phyloP scores from a whole-genome alignment of 37 sponge, comb jelly and placozoan species.

The Beroe forskalii region DNA sequence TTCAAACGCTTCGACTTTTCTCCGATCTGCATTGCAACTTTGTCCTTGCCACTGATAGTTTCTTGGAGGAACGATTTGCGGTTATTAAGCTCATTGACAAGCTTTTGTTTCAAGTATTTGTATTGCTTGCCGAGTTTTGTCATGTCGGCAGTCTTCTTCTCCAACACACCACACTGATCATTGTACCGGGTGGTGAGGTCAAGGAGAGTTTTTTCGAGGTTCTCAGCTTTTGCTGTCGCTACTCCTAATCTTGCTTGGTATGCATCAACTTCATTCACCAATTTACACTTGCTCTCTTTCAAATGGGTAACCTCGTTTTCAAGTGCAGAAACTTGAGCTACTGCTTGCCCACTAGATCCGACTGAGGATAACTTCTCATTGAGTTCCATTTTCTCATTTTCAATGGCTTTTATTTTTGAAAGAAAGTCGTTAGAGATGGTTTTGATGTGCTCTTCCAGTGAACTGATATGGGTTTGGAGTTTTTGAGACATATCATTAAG shows the following conservation, averaged over 20 bases:
- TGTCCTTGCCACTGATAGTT: conserved; percentile 21
- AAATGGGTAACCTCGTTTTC: neutral
- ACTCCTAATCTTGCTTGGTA: conserved; percentile 7
- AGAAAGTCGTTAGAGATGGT: neutral
- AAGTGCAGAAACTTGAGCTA: conserved; percentile 10
- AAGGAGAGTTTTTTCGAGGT: conserved; percentile 8
- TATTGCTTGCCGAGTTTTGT: conserved; percentile 10
- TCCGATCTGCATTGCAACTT: conserved; percentile 14
- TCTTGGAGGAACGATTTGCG: conserved; percentile 31
- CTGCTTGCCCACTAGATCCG: neutral
- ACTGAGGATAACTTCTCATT: neutral
- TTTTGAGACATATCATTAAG: conserved; percentile 30
- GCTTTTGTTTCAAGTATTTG: conserved; percentile 23
- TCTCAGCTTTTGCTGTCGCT: conserved; percentile 23
- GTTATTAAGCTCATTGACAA: conserved; percentile 41
- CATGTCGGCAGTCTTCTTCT: conserved; percentile 45
- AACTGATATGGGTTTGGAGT: neutral
- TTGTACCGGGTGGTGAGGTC: conserved; percentile 10
- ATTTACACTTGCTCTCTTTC: neutral
- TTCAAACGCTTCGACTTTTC: conserved; percentile 29
- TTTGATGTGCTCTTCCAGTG: neutral
- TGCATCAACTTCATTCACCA: neutral
- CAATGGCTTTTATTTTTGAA: neutral
- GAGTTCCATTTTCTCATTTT: neutral
- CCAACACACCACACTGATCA: conserved; percentile 1